These are phyloP conservation scores for Vannuccia rotundouncinata DNA, from an alignment of 2,888 invertebrate species.

Conservation along the genomic window DNA sequence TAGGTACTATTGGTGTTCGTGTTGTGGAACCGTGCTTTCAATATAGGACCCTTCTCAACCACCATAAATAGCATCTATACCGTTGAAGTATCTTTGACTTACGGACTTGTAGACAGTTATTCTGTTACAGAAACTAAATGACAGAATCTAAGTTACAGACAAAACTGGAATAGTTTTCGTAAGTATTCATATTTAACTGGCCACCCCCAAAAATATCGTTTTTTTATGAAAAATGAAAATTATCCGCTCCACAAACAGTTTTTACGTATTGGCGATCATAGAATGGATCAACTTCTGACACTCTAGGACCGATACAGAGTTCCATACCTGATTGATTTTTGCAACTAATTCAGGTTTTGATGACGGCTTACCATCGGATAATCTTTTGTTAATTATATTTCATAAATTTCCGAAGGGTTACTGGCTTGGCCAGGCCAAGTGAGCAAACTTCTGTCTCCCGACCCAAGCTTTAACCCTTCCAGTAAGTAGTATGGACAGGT, in stretches of 20 bases:
- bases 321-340: conserved; percentile 19
- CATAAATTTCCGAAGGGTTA: conserved; percentile 6
- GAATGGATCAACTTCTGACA: conserved; percentile 19
- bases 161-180: too few relatives aligned
- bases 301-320: conserved; percentile 21
- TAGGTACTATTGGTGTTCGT: too few relatives aligned
- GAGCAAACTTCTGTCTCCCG: conserved; percentile 23
- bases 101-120: too few relatives aligned
- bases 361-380: conserved; percentile 17
- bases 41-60: too few relatives aligned
- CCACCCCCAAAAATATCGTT: conserved; percentile 3
- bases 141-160: too few relatives aligned
- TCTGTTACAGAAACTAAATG: too few relatives aligned
- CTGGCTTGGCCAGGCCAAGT: conserved; percentile 23
- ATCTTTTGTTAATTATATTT: conserved; percentile 20
- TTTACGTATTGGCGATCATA: conserved; percentile 21
- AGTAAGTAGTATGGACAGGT: conserved; percentile 23
- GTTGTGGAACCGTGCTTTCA: too few relatives aligned
- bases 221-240: not conserved
- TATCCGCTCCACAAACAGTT: conserved; percentile 10
- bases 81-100: too few relatives aligned
- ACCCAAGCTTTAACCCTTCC: conserved; percentile 20
- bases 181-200: conserved; percentile 26
- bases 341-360: conserved; percentile 15
- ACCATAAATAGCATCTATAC: too few relatives aligned